Evolutionary conservation across 2,888 invertebrate species (phyloP).

Genomic region (Apeira syringaria): DNA sequence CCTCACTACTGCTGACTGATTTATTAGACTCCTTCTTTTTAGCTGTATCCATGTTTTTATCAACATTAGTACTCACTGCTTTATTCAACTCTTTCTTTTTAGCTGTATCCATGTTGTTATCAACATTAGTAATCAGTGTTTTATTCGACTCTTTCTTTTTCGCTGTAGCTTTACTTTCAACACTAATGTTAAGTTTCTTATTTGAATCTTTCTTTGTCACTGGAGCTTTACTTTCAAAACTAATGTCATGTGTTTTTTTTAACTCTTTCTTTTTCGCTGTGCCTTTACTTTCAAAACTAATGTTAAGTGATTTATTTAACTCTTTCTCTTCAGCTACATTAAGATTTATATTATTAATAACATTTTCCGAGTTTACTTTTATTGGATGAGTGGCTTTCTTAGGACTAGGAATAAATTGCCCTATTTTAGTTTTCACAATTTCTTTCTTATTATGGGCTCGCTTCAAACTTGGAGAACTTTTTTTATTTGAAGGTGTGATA

Average conservation of each 20-base stretch:
- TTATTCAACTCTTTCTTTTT: too few species aligned
- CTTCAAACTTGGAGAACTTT: constrained; percentile 14
- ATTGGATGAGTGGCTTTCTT: constrained; percentile 2
- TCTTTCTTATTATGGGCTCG: constrained; percentile 35
- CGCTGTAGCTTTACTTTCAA: neutral
- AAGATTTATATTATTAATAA: neutral
- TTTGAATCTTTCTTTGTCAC: neutral
- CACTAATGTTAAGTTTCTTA: neutral
- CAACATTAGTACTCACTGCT: neutral
- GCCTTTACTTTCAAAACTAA: neutral
- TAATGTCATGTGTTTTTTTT: neutral
- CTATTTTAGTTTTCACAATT: constrained; percentile 55
- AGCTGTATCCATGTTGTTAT: too few species aligned
- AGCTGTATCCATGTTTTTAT: neutral
- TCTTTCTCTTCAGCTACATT: neutral
- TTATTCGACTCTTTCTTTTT: neutral
- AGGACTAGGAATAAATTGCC: constrained; percentile 44
- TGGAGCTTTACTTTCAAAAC: neutral
- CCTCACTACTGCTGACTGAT: too few species aligned
- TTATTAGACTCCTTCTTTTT: neutral
- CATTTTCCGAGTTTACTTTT: constrained; percentile 1
- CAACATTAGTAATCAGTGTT: too few species aligned
- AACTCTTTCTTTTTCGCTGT: constrained; percentile 1
- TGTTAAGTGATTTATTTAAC: neutral
- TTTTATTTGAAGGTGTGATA: neutral